phyloP scores from a whole-genome alignment of 2,888 invertebrate species.

The Phaedon cochleariae region DNA sequence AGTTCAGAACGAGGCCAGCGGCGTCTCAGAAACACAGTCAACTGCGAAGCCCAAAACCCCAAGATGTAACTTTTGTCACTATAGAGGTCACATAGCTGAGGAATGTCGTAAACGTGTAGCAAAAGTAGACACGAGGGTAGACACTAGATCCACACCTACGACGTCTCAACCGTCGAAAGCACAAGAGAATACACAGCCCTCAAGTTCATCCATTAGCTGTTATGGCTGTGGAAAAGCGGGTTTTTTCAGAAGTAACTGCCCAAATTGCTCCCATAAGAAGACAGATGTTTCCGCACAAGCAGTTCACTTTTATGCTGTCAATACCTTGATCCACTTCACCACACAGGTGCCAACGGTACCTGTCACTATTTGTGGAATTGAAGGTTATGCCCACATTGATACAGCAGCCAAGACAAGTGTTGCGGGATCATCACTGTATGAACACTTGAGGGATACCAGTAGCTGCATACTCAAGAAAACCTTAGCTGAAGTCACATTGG shows the following conservation, averaged over 20 bases:
- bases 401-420: slow-evolving; percentile 22
- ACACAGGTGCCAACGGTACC: slow-evolving; percentile 20
- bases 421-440: slow-evolving; percentile 11
- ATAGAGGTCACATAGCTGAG: slow-evolving; percentile 5
- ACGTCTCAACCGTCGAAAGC: neutral
- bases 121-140: neutral
- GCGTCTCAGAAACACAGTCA: neutral
- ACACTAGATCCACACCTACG: neutral
- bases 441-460: neutral
- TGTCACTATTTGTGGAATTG: slow-evolving; percentile 7
- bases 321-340: neutral
- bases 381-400: slow-evolving; percentile 20
- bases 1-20: neutral
- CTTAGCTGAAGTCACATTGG: slow-evolving; percentile 13
- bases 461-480: neutral
- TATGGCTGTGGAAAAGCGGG: slow-evolving; percentile 12
- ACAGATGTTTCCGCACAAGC: neutral
- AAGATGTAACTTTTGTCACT: slow-evolving; percentile 18
- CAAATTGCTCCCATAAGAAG: neutral
- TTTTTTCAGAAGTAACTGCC: slow-evolving; percentile 13
- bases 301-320: neutral
- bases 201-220: neutral
- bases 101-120: slow-evolving; percentile 16
- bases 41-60: neutral
- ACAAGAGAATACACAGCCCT: neutral